Base-by-base conservation (phyloP, 1,140 invertebrate genomes). In the Eriosoma lanigerum region DNA sequence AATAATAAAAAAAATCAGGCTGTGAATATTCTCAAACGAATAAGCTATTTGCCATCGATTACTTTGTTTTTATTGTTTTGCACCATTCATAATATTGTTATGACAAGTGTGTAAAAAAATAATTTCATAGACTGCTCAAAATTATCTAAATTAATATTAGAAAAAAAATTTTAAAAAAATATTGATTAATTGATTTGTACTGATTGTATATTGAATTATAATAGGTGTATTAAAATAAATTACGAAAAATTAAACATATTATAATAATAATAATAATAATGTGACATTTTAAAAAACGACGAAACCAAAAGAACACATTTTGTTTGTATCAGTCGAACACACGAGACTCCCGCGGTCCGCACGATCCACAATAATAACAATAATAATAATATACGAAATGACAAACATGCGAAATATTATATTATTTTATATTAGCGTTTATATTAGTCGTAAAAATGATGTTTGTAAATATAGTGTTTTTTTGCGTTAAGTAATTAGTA, bases 101-200 rank as follows among this genome's bases (percentile, higher is more conserved):
- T 8, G 29, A 75, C 29, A 52, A 75, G 56, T 46, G 73, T 76
- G 73, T 76, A 76, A 76, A 56, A n/a, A 76, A 56, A 56, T 76
- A 76, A 76, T 76, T 76, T 76, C 73, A 76, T 76, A 76, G 73
- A 76, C 73, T 76, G 73, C 73, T 76, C 73, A 76, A 76, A 76
- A 76, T 76, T 76, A 60, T 76, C 73, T 76, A 76, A 76, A 76
- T 76, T 76, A 76, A 58, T 58, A 60, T 76, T 76, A 76, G 73
- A 76, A 76, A 73, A 73, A n/a, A n/a, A n/a, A n/a, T n/a, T n/a
- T n/a, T n/a, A n/a, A n/a, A n/a, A n/a, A 58, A 76, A 58, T 76
- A 76, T 60, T 76, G 54, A 76, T 76, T 76, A 76, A 76, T 44
- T 76, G 46, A 60, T 60, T 76, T 76, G 73, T 76, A 76, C 73